Conservation (phyloP, 2,888 invertebrate species). For the Cerceris rybyensis region DNA sequence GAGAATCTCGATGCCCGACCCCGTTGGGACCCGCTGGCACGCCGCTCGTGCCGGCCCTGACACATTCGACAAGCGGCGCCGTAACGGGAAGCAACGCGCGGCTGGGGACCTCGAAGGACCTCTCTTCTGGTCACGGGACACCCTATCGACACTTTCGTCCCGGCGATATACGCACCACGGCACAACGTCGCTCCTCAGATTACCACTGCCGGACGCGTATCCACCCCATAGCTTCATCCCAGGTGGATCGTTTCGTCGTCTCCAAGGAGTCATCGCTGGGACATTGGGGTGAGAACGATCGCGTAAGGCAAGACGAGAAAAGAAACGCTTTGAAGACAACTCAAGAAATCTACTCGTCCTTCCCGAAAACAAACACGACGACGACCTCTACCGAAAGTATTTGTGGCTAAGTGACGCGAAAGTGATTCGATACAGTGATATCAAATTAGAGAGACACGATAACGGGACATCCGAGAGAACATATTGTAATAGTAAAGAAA, state of each 20-base stretch:
- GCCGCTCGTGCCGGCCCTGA: constrained; percentile 80
- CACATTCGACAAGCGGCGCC: constrained; percentile 82
- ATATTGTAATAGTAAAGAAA: constrained; percentile 3
- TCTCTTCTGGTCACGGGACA: constrained; percentile 70
- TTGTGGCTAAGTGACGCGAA: constrained; percentile 13
- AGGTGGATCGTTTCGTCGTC: constrained; percentile 40
- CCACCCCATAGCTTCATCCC: constrained; percentile 40
- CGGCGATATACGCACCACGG: constrained; percentile 60
- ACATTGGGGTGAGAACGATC: constrained; percentile 32
- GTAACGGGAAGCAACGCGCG: constrained; percentile 82
- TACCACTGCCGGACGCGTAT: constrained; percentile 40
- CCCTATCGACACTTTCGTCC: constrained; percentile 61
- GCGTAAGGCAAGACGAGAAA: not conserved
- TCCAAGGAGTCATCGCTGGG: constrained; percentile 34
- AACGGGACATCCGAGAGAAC: not conserved
- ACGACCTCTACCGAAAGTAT: not conserved
- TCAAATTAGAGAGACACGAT: not conserved
- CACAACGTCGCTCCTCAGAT: constrained; percentile 53
- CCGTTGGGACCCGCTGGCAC: constrained; percentile 79
- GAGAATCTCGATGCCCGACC: constrained; percentile 69
- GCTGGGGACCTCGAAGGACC: constrained; percentile 79
- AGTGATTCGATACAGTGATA: constrained; percentile 42
- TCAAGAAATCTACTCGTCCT: not conserved
- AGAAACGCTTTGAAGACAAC: too few relatives aligned
- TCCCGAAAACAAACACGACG: not conserved